Conservation (phyloP, 2,797 vertebrate genomes). For the Echiichthys vipera region DNA sequence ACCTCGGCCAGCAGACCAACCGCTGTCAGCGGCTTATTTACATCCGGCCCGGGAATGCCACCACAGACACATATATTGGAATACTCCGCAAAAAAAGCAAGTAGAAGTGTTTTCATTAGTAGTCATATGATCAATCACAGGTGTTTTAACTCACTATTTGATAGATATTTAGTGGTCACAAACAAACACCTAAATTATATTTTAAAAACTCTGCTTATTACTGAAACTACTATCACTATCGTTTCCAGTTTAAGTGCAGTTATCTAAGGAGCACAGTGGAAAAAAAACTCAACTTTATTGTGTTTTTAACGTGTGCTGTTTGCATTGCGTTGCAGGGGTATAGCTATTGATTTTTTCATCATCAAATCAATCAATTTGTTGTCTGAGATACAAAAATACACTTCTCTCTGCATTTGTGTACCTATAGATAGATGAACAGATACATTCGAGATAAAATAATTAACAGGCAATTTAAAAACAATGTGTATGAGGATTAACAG, state of each 20-base stretch:
- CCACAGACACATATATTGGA: too few relatives aligned
- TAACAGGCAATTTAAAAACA: constrained; percentile 18
- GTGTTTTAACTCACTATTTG: too few relatives aligned
- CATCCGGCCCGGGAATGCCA: too few relatives aligned
- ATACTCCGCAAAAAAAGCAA: too few relatives aligned
- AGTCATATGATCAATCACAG: too few relatives aligned
- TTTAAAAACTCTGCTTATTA: rapidly evolving
- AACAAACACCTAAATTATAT: not conserved
- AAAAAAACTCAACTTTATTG: not conserved
- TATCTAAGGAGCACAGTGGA: not conserved
- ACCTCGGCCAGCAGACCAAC: too few relatives aligned
- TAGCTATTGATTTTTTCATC: not conserved
- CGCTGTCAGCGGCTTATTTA: too few relatives aligned
- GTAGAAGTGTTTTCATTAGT: too few relatives aligned
- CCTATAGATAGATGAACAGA: not conserved
- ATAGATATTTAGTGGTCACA: rapidly evolving
- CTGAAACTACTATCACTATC: too few relatives aligned
- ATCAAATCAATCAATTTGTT: constrained; percentile 8
- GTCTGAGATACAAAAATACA: not conserved
- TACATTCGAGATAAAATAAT: constrained; percentile 1
- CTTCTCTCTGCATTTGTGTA: not conserved
- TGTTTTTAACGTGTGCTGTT: not conserved
- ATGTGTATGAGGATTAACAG: constrained; percentile 31
- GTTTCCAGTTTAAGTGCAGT: not conserved
- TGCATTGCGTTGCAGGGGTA: not conserved